Evolutionary conservation across 2,113 vertebrate genomes (phyloP).

Genomic region (Xenus cinereus): DNA sequence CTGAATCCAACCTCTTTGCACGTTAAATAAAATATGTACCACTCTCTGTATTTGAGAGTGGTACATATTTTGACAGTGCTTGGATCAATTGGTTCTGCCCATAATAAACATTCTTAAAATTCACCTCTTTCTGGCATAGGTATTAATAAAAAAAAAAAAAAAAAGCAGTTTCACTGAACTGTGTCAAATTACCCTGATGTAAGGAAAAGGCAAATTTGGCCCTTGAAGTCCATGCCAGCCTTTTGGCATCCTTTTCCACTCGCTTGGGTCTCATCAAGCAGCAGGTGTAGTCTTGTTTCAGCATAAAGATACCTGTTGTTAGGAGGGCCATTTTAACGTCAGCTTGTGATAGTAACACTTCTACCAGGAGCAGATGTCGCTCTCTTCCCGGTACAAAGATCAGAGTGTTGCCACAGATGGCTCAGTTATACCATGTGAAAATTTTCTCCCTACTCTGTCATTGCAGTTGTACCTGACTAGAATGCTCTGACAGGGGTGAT

Average conservation of each 20-base stretch:
- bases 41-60: not conserved
- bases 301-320: constrained; percentile 5
- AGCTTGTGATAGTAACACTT: constrained; percentile 43
- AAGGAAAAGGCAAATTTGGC: not conserved
- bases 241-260: not conserved
- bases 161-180: not conserved
- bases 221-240: not conserved
- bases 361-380: constrained; percentile 6
- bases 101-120: not conserved
- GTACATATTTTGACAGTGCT: not conserved
- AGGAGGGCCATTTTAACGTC: not conserved
- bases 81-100: not conserved
- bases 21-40: not conserved
- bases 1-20: not conserved
- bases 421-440: not conserved
- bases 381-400: not conserved
- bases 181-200: not conserved
- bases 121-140: not conserved
- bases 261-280: not conserved
- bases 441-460: not conserved
- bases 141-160: not conserved
- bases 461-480: not conserved
- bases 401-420: constrained; percentile 21
- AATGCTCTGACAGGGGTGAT: not conserved
- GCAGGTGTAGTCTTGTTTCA: not conserved